Conservation (phyloP, 2,113 vertebrate species). For the Scomber colias region DNA sequence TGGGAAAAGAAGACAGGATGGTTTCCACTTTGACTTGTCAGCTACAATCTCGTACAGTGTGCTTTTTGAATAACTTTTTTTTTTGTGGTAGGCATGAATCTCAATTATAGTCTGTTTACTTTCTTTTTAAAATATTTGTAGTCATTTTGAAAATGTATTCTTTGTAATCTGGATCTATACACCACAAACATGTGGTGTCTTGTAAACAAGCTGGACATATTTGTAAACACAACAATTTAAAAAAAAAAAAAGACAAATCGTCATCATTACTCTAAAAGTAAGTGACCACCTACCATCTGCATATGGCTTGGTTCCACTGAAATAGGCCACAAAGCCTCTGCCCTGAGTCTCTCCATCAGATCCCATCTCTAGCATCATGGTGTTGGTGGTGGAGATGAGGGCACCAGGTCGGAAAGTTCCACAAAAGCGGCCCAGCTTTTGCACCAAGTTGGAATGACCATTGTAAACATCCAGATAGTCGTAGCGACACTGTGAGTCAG, state of each 20-base stretch:
- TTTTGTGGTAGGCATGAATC: no score
- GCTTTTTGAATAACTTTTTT: no score
- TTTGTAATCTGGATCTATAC: not conserved
- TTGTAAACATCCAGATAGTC: slow-evolving; percentile 92
- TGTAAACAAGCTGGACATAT: not conserved
- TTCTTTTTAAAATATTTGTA: not conserved
- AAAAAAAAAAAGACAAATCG: not conserved
- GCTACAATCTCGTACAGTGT: no score
- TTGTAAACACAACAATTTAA: not conserved
- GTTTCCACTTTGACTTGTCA: no score
- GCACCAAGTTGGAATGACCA: slow-evolving; percentile 83
- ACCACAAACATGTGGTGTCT: not conserved
- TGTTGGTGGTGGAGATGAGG: slow-evolving; percentile 89
- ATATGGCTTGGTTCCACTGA: slow-evolving; percentile 83
- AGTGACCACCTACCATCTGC: slow-evolving; percentile 79
- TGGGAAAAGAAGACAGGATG: no score
- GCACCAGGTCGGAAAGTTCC: slow-evolving; percentile 91
- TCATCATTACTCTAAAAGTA: slow-evolving; percentile 2
- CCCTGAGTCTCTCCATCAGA: slow-evolving; percentile 85
- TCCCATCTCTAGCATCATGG: slow-evolving; percentile 90
- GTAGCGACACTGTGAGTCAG: slow-evolving; percentile 89
- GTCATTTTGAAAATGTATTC: not conserved
- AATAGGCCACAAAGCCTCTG: slow-evolving; percentile 90
- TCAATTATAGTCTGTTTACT: not conserved
- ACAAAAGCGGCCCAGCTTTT: slow-evolving; percentile 91